Conservation (phyloP, 2,797 vertebrate genomes). For the Intellagama lesueurii region DNA sequence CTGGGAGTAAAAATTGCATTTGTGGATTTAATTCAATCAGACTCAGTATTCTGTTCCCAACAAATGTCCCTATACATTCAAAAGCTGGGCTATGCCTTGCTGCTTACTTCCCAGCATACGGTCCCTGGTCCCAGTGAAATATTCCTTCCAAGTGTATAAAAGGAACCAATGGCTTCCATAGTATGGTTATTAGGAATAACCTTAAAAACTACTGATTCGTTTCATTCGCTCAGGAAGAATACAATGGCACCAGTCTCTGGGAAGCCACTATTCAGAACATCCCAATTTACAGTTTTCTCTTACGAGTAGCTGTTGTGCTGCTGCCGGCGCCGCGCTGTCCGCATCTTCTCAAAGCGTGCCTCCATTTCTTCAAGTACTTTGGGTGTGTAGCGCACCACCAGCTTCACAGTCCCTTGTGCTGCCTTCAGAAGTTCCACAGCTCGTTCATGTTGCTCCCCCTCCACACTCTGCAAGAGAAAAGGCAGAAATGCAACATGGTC, state of each 20-base stretch:
- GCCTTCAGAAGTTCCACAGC: slow-evolving; percentile 93
- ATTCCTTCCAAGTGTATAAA: background rate
- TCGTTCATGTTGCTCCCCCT: slow-evolving; percentile 93
- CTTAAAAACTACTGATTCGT: background rate
- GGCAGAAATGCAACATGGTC: background rate
- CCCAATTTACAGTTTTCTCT: slow-evolving; percentile 54
- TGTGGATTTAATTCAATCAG: background rate
- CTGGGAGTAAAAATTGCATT: background rate
- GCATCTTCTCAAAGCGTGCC: slow-evolving; percentile 94
- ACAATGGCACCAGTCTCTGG: too few species aligned
- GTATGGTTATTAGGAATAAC: too few species aligned
- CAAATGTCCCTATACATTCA: background rate
- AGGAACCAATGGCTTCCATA: background rate
- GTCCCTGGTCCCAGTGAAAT: background rate
- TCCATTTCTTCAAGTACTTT: slow-evolving; percentile 96
- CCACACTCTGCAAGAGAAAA: slow-evolving; percentile 83
- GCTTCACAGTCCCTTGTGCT: slow-evolving; percentile 90
- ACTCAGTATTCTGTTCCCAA: background rate
- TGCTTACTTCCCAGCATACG: background rate
- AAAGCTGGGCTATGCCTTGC: background rate
- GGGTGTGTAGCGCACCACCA: slow-evolving; percentile 92
- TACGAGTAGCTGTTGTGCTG: slow-evolving; percentile 94
- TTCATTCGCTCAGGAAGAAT: background rate
- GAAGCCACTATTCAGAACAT: background rate
- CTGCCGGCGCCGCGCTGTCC: slow-evolving; percentile 90